Evolutionary conservation across 1,140 invertebrate species (phyloP).

Genomic region (Eubasilissa regina): DNA sequence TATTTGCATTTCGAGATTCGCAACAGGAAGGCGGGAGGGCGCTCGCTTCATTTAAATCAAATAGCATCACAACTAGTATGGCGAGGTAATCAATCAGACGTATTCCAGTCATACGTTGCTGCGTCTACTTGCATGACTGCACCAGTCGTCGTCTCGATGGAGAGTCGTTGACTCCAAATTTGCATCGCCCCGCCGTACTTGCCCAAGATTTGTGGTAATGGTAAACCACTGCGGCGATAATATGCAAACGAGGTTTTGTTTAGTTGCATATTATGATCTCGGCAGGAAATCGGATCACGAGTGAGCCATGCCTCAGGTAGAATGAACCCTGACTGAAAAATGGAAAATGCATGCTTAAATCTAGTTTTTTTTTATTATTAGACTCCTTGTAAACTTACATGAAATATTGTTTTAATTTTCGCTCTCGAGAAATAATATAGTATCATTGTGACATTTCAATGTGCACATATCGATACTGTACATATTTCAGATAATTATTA

Average conservation of each 20-base stretch:
- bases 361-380: conserved; percentile 13
- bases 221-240: conserved; percentile 12
- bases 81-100: conserved; percentile 7
- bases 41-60: conserved; percentile 16
- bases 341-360: conserved; percentile 53
- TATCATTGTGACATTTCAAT: no score
- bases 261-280: conserved; percentile 27
- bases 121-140: conserved; percentile 1
- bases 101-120: conserved; percentile 5
- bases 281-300: conserved; percentile 56
- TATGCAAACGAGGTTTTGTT: conserved; percentile 48
- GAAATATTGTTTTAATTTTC: no score
- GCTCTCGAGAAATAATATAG: no score
- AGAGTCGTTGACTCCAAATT: conserved; percentile 33
- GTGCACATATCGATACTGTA: no score
- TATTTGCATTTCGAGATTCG: not conserved
- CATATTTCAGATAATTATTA: no score
- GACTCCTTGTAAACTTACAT: no score
- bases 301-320: conserved; percentile 42
- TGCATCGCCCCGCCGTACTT: conserved; percentile 9
- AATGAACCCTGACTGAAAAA: conserved; percentile 41
- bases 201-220: conserved; percentile 18
- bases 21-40: not conserved
- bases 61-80: not conserved
- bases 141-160: conserved; percentile 22